Conservation (phyloP, 2,888 invertebrate species). For the Panzeria rudis region DNA sequence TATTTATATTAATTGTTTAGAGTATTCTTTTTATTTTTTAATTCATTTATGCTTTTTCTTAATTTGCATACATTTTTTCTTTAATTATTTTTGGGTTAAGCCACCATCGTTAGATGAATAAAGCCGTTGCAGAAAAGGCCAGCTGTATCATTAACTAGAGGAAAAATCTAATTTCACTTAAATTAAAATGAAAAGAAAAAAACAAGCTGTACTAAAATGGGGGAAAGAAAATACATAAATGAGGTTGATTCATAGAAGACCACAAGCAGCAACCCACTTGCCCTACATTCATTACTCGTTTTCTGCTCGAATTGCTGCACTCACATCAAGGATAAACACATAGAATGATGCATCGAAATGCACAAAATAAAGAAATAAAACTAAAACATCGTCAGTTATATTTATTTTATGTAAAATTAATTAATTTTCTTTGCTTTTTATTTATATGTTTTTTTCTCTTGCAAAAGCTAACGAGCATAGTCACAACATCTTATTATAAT, state of each 20-base stretch:
- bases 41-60: background rate
- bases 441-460: conserved; percentile 20
- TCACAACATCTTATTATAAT: conserved; percentile 37
- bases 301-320: conserved; percentile 71
- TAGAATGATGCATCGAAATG: conserved; percentile 63
- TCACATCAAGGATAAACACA: conserved; percentile 71
- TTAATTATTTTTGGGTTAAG: conserved; percentile 33
- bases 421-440: conserved; percentile 69
- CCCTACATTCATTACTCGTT: conserved; percentile 70
- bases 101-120: conserved; percentile 39
- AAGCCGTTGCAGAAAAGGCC: conserved; percentile 61
- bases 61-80: conserved; percentile 2
- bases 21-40: background rate
- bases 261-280: conserved; percentile 65
- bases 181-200: conserved; percentile 73
- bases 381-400: conserved; percentile 59
- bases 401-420: conserved; percentile 73
- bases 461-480: conserved; percentile 30
- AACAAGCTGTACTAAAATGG: background rate
- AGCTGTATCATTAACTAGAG: conserved; percentile 72
- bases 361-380: conserved; percentile 50
- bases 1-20: conserved; percentile 38
- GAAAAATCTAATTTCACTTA: conserved; percentile 74
- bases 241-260: conserved; percentile 51
- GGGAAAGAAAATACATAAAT: conserved; percentile 41